phyloP scores from a whole-genome alignment of 2,797 vertebrate species.

The Schizopygopsis pylzovi region DNA sequence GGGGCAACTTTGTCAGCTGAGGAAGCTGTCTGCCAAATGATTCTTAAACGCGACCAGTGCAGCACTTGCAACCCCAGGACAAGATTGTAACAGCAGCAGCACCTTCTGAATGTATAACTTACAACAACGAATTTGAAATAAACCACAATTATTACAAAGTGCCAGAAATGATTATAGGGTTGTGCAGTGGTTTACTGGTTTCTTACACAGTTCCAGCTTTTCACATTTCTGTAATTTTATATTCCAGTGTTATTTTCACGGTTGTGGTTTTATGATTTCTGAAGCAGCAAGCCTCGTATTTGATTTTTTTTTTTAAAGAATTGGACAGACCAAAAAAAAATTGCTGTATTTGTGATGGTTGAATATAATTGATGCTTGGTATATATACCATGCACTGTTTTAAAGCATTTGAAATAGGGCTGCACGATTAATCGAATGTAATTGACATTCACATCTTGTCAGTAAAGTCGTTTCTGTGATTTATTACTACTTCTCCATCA shows the following conservation, averaged over 20 bases:
- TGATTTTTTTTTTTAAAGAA: not conserved
- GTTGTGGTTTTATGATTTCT: constrained; percentile 50
- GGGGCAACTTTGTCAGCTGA: constrained; percentile 30
- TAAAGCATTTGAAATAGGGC: not conserved
- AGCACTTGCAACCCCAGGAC: not conserved
- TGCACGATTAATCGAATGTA: no score
- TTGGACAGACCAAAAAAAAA: no score
- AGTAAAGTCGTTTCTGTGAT: no score
- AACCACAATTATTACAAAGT: constrained; percentile 21
- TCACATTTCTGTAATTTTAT: constrained; percentile 1
- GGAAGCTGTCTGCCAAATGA: constrained; percentile 21
- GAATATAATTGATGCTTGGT: not conserved
- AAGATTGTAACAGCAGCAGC: constrained; percentile 53
- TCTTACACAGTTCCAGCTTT: constrained; percentile 10
- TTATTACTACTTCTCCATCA: no score
- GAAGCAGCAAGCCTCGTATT: not conserved
- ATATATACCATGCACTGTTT: not conserved
- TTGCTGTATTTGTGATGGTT: not conserved
- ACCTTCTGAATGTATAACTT: constrained; percentile 21
- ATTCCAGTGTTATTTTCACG: not conserved
- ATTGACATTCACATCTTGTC: no score
- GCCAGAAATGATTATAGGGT: constrained; percentile 35
- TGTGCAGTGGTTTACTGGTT: constrained; percentile 18
- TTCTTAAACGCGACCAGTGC: not conserved
- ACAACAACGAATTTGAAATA: constrained; percentile 32